Evolutionary conservation across 2,113 vertebrate species (phyloP), one percentile per base, ranked within the genome.

Genomic region (Rostratula benghalensis): DNA sequence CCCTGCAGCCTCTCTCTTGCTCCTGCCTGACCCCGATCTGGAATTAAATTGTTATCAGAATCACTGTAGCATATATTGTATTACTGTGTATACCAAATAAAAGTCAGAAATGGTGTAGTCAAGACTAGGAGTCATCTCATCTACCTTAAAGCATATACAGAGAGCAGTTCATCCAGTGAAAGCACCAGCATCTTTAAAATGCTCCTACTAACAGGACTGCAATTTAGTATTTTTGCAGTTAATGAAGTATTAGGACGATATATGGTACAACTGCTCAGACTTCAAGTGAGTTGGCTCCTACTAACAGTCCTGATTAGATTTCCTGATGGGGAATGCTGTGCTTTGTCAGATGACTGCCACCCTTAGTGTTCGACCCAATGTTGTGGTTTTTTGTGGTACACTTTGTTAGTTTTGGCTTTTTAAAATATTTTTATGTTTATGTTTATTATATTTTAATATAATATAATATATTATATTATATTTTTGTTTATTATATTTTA

Each of bases 1-100:
- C 94, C 83, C 91, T 69, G 89, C 77, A 94, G 94, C 94, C 24
- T 89, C 51, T 84, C 53, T 83, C 45, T 51, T 92, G 35, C 74
- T 89, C 61, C 83, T 92, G 53, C 57, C 37, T 91, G 77, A 89
- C 48, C 61, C 69, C 78, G 37, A 86, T 92, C 65, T 94, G 53
- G 89, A 83, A 94, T 92, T 84, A 93, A 90, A 78, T 41, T 89
- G 51, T 71, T 93, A 68, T n/a, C 80, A 90, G 74, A 85, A 41
- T 85, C 90, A 80, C 35, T 93, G 78, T 85, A 90, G 78, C 81
- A 69, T 85, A 45, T 84, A 39, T 82, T 61, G 23, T 46, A 51
- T 86, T 73, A 57, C 50, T 53, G 27, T 48, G 48, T 87, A 79
- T 48, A 73, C 37, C 16, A 87, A 95, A 86, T 63, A 51, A 53